Evolutionary conservation across 2,797 vertebrate genomes (phyloP).

Genomic region (Oreochromis mossambicus): DNA sequence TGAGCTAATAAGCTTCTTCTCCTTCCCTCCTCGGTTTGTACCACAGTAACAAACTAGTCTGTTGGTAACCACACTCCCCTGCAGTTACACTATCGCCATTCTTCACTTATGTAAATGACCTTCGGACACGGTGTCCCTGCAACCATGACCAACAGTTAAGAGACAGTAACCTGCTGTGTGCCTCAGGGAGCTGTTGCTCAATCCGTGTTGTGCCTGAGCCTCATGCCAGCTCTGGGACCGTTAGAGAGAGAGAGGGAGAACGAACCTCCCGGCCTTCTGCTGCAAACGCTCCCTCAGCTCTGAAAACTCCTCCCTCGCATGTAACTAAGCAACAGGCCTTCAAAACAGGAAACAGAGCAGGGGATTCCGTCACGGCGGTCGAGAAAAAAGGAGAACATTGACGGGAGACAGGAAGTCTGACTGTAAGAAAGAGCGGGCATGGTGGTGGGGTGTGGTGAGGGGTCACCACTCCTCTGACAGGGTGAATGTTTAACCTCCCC

Average conservation of each 20-base stretch:
- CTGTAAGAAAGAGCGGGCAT: slow-evolving; percentile 38
- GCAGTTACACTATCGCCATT: slow-evolving; percentile 5
- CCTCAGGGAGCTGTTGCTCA: slow-evolving; percentile 27
- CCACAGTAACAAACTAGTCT: background rate
- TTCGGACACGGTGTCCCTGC: background rate
- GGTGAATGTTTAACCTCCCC: background rate
- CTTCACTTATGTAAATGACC: slow-evolving; percentile 16
- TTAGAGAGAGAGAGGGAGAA: slow-evolving; percentile 7
- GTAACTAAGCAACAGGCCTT: slow-evolving; percentile 85
- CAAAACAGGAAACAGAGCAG: slow-evolving; percentile 95
- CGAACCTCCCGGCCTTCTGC: background rate
- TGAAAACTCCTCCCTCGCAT: slow-evolving; percentile 61
- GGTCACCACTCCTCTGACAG: background rate
- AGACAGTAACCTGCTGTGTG: slow-evolving; percentile 20
- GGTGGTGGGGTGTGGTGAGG: slow-evolving; percentile 23
- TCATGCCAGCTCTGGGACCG: slow-evolving; percentile 2
- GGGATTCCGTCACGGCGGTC: slow-evolving; percentile 85
- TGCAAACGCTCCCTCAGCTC: slow-evolving; percentile 38
- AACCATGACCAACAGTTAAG: background rate
- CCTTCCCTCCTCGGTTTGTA: background rate
- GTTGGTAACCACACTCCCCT: slow-evolving; percentile 1
- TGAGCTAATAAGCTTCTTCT: background rate
- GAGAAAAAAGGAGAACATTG: slow-evolving; percentile 77
- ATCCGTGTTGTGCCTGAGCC: slow-evolving; percentile 30
- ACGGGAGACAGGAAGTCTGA: slow-evolving; percentile 81